Base-by-base conservation (phyloP, 2,888 invertebrate genomes). In the Heliconius cydno region DNA sequence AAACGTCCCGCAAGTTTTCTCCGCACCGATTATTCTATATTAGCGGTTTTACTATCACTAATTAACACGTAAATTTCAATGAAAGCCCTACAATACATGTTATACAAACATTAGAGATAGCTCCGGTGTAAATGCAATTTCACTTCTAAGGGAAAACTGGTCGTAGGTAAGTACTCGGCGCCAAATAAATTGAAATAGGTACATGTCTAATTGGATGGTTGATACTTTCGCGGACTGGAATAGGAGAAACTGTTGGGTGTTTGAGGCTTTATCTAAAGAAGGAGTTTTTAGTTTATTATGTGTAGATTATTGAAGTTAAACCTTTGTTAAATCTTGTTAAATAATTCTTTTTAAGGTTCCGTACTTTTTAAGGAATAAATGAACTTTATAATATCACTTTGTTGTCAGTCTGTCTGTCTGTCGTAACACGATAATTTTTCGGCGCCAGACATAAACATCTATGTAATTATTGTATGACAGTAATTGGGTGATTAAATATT, bases 171-270 rank as follows among this genome's bases (percentile, higher is more conserved):
- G 41, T 65, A 68, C 63, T 73, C 72, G 82, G 78, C 81, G 82
- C 80, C 81, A 79, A 82, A 82, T 82, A 82, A 82, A 82, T 82
- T 82, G 75, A 81, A 73, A 52, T 34, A 7, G 34, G 1, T 78
- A 72, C 68, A 74, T 72, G 71, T 46, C 75, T 81, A 82, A 81
- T 80, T 82, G 82, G 77, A 74, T 52, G 63, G 76, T 65, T 67
- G 28, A 68, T 76, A 77, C 81, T 82, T 82, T 81, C 82, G 76
- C 76, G 52, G 77, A 78, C n/a, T 80, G 76, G 78, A 70, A 73
- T 25, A 60, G 25, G 73, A 38, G 60, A 73, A 73, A 72, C 22
- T 52, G 30, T 30, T 72, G 22, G 57, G 52, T 30, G 22, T 13
- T 15, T 22, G 38, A 10, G 12, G 41, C 2, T 30, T 22, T 57